Conservation (phyloP, 2,797 vertebrate species). For the Neosilurus hyrtlii region DNA sequence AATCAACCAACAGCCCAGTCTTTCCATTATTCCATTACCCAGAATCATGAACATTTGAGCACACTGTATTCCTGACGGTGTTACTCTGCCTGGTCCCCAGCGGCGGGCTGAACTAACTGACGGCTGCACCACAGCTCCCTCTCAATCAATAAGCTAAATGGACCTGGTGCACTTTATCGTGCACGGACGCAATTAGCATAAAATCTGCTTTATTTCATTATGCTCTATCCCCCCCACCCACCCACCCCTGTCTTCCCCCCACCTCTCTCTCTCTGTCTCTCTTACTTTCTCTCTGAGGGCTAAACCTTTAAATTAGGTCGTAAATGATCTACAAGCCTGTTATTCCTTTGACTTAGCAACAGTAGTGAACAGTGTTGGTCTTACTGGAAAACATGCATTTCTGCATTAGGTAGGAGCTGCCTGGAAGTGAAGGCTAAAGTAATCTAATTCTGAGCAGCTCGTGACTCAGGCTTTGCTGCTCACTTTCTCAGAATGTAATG, state of each 20-base stretch:
- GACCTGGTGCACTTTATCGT: conserved; percentile 56
- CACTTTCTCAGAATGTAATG: conserved; percentile 35
- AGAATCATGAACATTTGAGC: conserved; percentile 24
- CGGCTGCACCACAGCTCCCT: conserved; percentile 40
- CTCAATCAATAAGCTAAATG: conserved; percentile 64
- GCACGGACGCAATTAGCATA: conserved; percentile 60
- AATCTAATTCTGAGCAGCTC: conserved; percentile 53
- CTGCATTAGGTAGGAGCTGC: conserved; percentile 39
- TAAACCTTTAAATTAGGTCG: conserved; percentile 48
- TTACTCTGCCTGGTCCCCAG: conserved; percentile 18
- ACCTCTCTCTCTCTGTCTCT: conserved; percentile 24
- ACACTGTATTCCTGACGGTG: conserved; percentile 18
- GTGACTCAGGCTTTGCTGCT: conserved; percentile 44
- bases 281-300: conserved; percentile 37
- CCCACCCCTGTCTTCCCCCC: too few species aligned
- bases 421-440: conserved; percentile 49
- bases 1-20: neutral
- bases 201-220: conserved; percentile 66
- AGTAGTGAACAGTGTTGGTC: conserved; percentile 49
- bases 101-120: conserved; percentile 21
- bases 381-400: conserved; percentile 60
- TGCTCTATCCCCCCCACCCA: conserved; percentile 15
- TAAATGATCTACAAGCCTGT: conserved; percentile 44
- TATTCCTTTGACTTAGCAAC: conserved; percentile 52
- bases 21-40: conserved; percentile 19